These are phyloP conservation scores for Gymnocheta viridis DNA, from an alignment of 2,888 invertebrate genomes.

Conservation along the genomic window DNA sequence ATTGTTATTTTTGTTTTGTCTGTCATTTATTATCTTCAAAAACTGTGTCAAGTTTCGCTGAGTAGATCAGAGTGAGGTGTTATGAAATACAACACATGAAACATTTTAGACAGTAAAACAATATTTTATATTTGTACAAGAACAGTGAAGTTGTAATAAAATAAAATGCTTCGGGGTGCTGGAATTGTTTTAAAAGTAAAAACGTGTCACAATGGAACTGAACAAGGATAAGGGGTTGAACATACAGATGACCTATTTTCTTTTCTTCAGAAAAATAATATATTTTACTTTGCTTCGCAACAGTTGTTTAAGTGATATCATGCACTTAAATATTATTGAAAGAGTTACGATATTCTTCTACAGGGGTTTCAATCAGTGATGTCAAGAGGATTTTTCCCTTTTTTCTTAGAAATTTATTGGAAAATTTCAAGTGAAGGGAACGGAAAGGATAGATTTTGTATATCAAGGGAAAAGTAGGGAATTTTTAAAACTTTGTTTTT, in stretches of 20 bases:
- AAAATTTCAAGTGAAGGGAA: no score
- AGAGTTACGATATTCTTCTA: background rate
- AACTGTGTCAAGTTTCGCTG: conserved; percentile 18
- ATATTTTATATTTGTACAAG: background rate
- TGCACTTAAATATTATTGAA: background rate
- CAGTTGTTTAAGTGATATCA: background rate
- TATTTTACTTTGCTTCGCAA: background rate
- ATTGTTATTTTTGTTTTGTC: conserved; percentile 29
- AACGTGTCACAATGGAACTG: background rate
- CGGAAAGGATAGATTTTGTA: no score
- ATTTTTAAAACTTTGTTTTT: no score
- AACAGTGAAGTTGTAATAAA: background rate
- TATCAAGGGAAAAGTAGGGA: no score
- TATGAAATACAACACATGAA: background rate
- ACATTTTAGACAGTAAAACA: background rate
- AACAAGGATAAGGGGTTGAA: background rate
- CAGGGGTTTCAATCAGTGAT: background rate
- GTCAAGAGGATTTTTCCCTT: background rate
- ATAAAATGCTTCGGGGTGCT: background rate
- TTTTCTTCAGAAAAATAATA: background rate
- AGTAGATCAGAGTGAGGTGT: background rate
- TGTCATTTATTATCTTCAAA: background rate
- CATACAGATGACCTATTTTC: background rate
- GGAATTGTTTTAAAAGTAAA: background rate
- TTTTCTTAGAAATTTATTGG: no score